Evolutionary conservation across 2,113 vertebrate genomes (phyloP).

Genomic region (Laticauda colubrina): DNA sequence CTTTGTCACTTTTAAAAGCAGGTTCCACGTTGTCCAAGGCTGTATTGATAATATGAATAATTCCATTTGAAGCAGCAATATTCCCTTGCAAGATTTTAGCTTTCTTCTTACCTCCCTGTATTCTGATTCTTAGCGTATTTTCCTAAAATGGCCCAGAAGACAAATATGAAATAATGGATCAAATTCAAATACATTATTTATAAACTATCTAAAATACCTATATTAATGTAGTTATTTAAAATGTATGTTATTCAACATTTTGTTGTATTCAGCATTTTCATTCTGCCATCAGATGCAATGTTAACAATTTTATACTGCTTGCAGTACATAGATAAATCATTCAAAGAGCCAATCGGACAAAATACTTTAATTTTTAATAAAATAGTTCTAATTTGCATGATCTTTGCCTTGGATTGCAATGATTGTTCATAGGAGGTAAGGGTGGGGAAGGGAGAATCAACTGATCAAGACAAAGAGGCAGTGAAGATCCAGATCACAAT

Average conservation of each 20-base stretch:
- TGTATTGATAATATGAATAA: slow-evolving; percentile 86
- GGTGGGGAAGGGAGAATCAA: background rate
- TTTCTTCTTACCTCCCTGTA: slow-evolving; percentile 78
- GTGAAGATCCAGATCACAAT: background rate
- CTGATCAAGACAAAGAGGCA: background rate
- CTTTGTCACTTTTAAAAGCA: slow-evolving; percentile 72
- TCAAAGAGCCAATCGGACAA: background rate
- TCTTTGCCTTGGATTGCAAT: background rate
- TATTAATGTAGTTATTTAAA: background rate
- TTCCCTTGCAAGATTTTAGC: slow-evolving; percentile 76
- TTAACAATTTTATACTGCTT: background rate
- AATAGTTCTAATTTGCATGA: background rate
- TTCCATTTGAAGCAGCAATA: slow-evolving; percentile 85
- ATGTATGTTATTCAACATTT: background rate
- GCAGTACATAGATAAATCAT: background rate
- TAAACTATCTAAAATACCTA: background rate
- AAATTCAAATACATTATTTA: background rate
- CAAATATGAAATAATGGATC: background rate
- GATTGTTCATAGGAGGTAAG: too few species aligned
- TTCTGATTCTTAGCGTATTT: slow-evolving; percentile 75
- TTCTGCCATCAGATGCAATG: background rate
- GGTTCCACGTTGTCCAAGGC: slow-evolving; percentile 79
- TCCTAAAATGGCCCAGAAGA: slow-evolving; percentile 66
- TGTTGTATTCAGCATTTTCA: background rate
- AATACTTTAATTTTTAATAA: background rate